A percentile compares a stretch with the other conserved stretches of the same genome.
Evolutionary conservation across 1,140 invertebrate species (phyloP).

Genomic region (Lepidurus couesii): DNA sequence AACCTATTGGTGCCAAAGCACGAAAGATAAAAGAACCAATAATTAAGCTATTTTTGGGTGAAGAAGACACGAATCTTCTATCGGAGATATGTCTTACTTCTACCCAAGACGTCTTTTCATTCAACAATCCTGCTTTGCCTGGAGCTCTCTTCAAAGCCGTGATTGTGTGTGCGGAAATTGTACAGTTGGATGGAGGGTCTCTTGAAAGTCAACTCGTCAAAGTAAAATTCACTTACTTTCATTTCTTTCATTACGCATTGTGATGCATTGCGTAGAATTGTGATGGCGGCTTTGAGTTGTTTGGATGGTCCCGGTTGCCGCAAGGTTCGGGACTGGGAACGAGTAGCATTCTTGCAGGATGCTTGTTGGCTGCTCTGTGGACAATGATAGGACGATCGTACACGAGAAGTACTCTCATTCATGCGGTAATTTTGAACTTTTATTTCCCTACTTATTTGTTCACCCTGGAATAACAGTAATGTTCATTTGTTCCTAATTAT

Average conservation of each 20-base stretch:
- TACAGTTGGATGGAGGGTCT: slow-evolving; percentile 41
- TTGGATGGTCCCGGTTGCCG: slow-evolving; percentile 50
- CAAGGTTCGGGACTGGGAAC: slow-evolving; percentile 53
- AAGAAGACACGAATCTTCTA: slow-evolving; percentile 40
- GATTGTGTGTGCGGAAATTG: slow-evolving; percentile 46
- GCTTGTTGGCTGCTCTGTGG: slow-evolving; percentile 47
- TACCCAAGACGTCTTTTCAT: slow-evolving; percentile 47
- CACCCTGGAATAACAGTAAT: neutral
- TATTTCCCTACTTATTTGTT: too few relatives aligned
- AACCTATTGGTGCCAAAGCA: slow-evolving; percentile 49
- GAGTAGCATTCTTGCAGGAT: slow-evolving; percentile 51
- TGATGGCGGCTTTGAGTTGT: slow-evolving; percentile 49
- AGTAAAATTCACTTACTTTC: neutral
- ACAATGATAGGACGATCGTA: slow-evolving; percentile 44
- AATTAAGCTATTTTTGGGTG: slow-evolving; percentile 38
- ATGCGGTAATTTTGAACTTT: slow-evolving; percentile 23
- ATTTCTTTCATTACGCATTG: neutral
- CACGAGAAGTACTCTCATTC: slow-evolving; percentile 38
- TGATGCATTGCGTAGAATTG: slow-evolving; percentile 38
- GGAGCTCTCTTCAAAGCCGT: slow-evolving; percentile 51
- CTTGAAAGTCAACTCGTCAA: slow-evolving; percentile 45
- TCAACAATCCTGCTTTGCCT: slow-evolving; percentile 47
- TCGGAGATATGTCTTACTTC: slow-evolving; percentile 38
- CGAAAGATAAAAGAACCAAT: slow-evolving; percentile 42
- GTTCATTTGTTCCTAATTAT: slow-evolving; percentile 35